Evolutionary conservation across 2,797 vertebrate genomes (phyloP).

Genomic region (Pangasius larnaudii): DNA sequence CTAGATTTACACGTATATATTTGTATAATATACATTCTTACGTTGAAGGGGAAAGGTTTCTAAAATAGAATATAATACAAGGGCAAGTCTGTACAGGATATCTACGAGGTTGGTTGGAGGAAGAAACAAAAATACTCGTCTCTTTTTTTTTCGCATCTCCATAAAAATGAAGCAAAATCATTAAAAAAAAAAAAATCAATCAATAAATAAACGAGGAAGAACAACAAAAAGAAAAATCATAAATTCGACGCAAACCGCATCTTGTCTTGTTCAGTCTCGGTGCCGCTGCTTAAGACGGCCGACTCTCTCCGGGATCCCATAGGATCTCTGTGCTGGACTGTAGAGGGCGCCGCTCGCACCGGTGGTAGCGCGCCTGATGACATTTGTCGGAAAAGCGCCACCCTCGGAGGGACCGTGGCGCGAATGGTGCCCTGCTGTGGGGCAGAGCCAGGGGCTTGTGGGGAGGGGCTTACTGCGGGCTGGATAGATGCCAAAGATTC

Average conservation of each 20-base stretch:
- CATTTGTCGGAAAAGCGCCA: slow-evolving; percentile 96
- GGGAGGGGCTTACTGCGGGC: slow-evolving; percentile 66
- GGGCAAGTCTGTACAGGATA: slow-evolving; percentile 84
- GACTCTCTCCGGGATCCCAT: slow-evolving; percentile 84
- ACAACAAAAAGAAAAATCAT: slow-evolving; percentile 83
- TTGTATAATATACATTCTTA: slow-evolving; percentile 90
- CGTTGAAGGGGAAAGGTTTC: slow-evolving; percentile 87
- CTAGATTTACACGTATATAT: slow-evolving; percentile 73
- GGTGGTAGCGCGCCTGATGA: slow-evolving; percentile 94
- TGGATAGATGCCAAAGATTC: slow-evolving; percentile 91
- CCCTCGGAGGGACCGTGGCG: slow-evolving; percentile 86
- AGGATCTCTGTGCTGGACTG: slow-evolving; percentile 84
- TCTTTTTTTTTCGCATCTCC: slow-evolving; percentile 65
- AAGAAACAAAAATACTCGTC: slow-evolving; percentile 78
- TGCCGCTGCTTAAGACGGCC: slow-evolving; percentile 87
- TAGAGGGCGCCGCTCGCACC: slow-evolving; percentile 74
- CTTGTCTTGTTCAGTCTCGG: slow-evolving; percentile 96
- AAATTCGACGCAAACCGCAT: slow-evolving; percentile 97
- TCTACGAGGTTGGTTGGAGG: slow-evolving; percentile 82
- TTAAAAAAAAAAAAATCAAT: slow-evolving; percentile 62
- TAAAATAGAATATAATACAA: slow-evolving; percentile 95
- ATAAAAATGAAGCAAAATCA: slow-evolving; percentile 77
- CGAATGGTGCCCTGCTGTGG: slow-evolving; percentile 79
- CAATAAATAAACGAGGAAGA: slow-evolving; percentile 58
- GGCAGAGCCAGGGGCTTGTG: slow-evolving; percentile 75